Percentiles rank a stretch among this genome's conserved stretches.
Evolutionary conservation across 2,888 invertebrate genomes (phyloP).

Genomic region (Laspeyria flexula): DNA sequence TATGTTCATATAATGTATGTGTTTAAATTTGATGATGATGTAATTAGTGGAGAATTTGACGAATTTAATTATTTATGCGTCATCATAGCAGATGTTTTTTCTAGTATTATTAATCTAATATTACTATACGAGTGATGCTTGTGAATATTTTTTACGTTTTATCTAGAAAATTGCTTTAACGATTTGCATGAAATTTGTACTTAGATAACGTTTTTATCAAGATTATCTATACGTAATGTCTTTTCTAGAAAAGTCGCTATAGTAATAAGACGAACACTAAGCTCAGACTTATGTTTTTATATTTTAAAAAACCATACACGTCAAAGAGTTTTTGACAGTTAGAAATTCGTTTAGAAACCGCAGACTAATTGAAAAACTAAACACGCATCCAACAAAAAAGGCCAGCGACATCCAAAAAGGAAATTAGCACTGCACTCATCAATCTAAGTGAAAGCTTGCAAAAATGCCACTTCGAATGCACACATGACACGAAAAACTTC

Average conservation of each 20-base stretch:
- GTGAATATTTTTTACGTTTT: too few species aligned
- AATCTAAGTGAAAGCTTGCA: constrained; percentile 39
- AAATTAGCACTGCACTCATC: constrained; percentile 39
- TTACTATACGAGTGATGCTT: too few species aligned
- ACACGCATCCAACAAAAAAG: constrained; percentile 15
- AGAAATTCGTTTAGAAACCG: constrained; percentile 9
- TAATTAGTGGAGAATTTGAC: constrained; percentile 11
- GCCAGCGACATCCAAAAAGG: constrained; percentile 39
- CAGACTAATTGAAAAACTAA: constrained; percentile 9
- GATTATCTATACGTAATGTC: too few species aligned
- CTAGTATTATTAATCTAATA: background rate
- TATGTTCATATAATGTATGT: too few species aligned
- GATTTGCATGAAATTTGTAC: too few species aligned
- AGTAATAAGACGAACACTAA: too few species aligned
- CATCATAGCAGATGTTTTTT: background rate
- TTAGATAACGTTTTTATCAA: too few species aligned
- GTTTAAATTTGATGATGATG: constrained; percentile 9
- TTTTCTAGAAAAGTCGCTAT: too few species aligned
- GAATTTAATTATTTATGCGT: background rate
- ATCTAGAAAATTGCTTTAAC: too few species aligned
- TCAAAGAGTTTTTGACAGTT: constrained; percentile 1
- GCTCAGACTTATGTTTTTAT: too few species aligned
- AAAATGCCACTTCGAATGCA: constrained; percentile 28
- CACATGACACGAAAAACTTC: constrained; percentile 10
- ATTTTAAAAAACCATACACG: too few species aligned